phyloP scores from a whole-genome alignment of 2,888 invertebrate species.

The Orthosia gothica region DNA sequence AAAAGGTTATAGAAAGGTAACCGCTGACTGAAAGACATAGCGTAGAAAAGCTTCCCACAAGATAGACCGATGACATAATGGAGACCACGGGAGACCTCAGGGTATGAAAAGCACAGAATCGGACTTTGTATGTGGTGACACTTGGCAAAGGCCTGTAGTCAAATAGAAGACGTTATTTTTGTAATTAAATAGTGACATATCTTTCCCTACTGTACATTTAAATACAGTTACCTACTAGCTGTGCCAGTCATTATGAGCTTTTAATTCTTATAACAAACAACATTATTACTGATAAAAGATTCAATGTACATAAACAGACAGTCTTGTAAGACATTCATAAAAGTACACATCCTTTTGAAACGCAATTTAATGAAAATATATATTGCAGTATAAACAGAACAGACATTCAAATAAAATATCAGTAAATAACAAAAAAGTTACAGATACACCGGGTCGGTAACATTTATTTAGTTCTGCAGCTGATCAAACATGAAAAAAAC shows the following conservation, averaged over 20 bases:
- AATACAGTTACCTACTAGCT: background rate
- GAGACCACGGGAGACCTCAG: too few species aligned
- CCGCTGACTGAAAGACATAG: too few species aligned
- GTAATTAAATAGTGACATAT: background rate
- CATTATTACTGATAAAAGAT: background rate
- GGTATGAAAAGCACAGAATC: too few species aligned
- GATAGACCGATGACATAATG: too few species aligned
- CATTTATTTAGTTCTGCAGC: background rate
- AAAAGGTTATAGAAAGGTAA: too few species aligned
- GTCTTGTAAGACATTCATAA: background rate
- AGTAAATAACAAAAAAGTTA: background rate
- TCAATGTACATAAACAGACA: background rate
- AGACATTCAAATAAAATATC: constrained; percentile 19
- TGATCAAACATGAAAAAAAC: background rate
- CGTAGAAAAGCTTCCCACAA: too few species aligned
- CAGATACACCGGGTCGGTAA: background rate
- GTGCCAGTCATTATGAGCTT: background rate
- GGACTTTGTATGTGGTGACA: too few species aligned
- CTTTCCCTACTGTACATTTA: background rate
- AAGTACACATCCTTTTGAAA: constrained; percentile 9
- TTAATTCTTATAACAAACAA: background rate
- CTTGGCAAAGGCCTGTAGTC: too few species aligned
- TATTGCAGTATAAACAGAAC: constrained; percentile 2
- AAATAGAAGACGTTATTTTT: too few species aligned
- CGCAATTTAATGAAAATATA: constrained; percentile 12